A percentile compares a stretch with the other conserved stretches of the same genome.
These are phyloP conservation scores for Drosophila repleta DNA, from an alignment of 1,140 invertebrate species.

Conservation along the genomic window DNA sequence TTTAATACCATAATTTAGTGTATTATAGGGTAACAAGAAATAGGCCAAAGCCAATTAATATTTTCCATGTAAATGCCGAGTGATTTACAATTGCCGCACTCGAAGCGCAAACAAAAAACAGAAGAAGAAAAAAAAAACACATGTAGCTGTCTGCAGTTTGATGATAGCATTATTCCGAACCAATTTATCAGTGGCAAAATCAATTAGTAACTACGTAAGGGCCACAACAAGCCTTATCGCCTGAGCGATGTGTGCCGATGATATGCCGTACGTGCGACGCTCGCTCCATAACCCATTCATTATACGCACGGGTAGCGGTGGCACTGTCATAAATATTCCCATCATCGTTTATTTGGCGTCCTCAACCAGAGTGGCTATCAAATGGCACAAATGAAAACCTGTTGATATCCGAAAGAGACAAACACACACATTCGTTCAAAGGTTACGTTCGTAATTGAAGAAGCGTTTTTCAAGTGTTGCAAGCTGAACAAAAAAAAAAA, in stretches of 20 bases:
- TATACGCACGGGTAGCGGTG: conserved; percentile 68
- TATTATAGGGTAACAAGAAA: conserved; percentile 40
- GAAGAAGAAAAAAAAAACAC: conserved; percentile 37
- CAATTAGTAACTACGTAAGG: conserved; percentile 77
- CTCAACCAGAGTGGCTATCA: conserved; percentile 58
- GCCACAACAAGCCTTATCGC: conserved; percentile 50
- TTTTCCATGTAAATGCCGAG: conserved; percentile 57
- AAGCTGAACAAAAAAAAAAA: too few species aligned
- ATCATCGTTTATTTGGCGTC: conserved; percentile 75
- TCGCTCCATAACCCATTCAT: conserved; percentile 69
- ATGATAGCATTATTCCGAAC: conserved; percentile 54
- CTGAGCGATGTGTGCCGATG: conserved; percentile 26
- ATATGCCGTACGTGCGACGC: conserved; percentile 10
- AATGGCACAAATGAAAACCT: conserved; percentile 80
- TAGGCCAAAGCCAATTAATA: conserved; percentile 49
- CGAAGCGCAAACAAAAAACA: conserved; percentile 17
- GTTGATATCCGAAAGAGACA: conserved; percentile 61
- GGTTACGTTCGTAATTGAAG: conserved; percentile 69
- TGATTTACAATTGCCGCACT: conserved; percentile 68
- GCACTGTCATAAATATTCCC: conserved; percentile 82
- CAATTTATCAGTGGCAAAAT: conserved; percentile 77
- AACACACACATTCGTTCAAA: conserved; percentile 19
- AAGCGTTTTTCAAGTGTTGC: conserved; percentile 56
- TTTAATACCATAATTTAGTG: conserved; percentile 5
- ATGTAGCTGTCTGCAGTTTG: conserved; percentile 56